Percentiles rank a stretch among this genome's conserved stretches.
Conservation (phyloP, 2,113 vertebrate genomes). For the Podilymbus podiceps region DNA sequence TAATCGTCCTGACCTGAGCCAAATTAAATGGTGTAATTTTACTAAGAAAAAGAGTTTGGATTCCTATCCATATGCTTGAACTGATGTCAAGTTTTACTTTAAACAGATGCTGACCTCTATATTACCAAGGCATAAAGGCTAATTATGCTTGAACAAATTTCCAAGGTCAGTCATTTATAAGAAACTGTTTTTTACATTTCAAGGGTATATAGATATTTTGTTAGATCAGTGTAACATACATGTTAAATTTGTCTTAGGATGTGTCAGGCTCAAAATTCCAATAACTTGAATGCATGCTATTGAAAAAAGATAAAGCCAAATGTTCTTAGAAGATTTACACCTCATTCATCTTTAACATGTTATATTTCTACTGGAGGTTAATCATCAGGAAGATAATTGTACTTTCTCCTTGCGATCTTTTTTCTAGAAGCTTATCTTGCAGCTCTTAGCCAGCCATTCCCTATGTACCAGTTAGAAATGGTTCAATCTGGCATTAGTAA, state of each 20-base stretch:
- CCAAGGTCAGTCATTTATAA: not conserved
- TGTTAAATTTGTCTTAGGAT: not conserved
- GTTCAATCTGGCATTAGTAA: conserved; percentile 20
- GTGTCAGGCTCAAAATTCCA: not conserved
- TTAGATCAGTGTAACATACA: not conserved
- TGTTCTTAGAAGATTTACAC: not conserved
- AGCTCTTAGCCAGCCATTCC: not conserved
- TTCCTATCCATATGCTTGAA: conserved; percentile 56
- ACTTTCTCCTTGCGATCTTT: not conserved
- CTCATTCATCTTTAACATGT: not conserved
- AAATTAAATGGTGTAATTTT: conserved; percentile 67
- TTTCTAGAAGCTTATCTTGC: not conserved
- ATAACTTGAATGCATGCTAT: not conserved
- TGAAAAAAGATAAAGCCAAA: not conserved
- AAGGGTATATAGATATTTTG: not conserved
- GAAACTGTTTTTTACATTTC: not conserved
- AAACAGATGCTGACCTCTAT: conserved; percentile 64
- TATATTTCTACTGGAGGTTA: not conserved
- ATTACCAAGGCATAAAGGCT: conserved; percentile 15
- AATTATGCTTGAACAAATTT: conserved; percentile 27
- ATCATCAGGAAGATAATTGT: not conserved
- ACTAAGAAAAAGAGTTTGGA: conserved; percentile 56
- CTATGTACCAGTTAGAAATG: not conserved
- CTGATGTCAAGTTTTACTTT: conserved; percentile 53
- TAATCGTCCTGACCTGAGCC: conserved; percentile 40